phyloP scores from a whole-genome alignment of 2,888 invertebrate genomes.

The Entomobrya multifasciata region DNA sequence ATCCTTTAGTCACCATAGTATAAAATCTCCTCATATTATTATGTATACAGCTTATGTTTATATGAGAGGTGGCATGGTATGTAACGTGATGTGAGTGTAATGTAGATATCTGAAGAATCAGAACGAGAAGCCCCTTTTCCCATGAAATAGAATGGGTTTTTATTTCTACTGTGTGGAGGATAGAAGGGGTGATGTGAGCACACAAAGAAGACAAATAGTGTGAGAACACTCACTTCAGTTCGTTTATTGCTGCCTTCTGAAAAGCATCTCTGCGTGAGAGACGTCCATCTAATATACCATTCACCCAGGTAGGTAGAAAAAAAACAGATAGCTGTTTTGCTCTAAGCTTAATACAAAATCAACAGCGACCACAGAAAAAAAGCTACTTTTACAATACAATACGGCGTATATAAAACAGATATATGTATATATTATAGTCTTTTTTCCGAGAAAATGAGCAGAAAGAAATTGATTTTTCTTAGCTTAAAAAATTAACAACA shows the following conservation, averaged over 20 bases:
- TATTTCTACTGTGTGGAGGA: background rate
- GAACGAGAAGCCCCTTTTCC: slow-evolving; percentile 50
- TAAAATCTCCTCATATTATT: background rate
- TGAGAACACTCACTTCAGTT: slow-evolving; percentile 62
- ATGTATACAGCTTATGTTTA: background rate
- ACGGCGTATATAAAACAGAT: no score
- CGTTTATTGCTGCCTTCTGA: slow-evolving; percentile 74
- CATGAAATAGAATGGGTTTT: background rate
- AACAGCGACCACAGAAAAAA: slow-evolving; percentile 7
- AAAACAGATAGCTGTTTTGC: slow-evolving; percentile 6
- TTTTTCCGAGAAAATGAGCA: slow-evolving; percentile 5
- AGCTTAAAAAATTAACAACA: slow-evolving; percentile 18
- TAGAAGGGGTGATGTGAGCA: slow-evolving; percentile 18
- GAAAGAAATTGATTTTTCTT: slow-evolving; percentile 46
- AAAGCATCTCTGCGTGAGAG: slow-evolving; percentile 65
- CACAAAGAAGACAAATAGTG: slow-evolving; percentile 61
- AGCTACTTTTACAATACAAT: no score
- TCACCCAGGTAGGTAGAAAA: slow-evolving; percentile 68
- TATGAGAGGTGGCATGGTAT: background rate
- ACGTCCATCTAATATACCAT: slow-evolving; percentile 65
- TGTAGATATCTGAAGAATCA: slow-evolving; percentile 41
- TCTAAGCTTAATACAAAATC: no score
- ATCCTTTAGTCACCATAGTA: background rate
- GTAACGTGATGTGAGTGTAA: background rate
- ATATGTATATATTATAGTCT: background rate